Percentiles rank a stretch among this genome's conserved stretches.
Evolutionary conservation across 2,797 vertebrate species (phyloP).

Genomic region (Falco biarmicus): DNA sequence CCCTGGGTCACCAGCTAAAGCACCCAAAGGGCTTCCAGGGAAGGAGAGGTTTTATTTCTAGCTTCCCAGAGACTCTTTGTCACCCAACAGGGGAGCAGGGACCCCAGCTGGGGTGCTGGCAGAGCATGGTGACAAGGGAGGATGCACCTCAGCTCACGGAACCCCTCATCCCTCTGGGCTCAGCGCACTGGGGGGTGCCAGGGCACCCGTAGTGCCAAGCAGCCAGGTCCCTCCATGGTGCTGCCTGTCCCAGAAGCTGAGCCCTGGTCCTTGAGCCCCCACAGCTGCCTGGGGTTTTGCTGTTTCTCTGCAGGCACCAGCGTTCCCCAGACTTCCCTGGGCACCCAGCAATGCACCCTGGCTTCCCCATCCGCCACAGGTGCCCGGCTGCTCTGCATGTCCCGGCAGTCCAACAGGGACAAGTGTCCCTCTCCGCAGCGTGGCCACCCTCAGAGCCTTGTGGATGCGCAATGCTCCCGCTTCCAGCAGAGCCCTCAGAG

Average conservation of each 20-base stretch:
- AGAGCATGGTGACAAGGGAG: background rate
- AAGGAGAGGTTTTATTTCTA: slow-evolving; percentile 28
- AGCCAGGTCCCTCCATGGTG: fast-evolving
- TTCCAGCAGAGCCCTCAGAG: background rate
- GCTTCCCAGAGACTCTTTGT: background rate
- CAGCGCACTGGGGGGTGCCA: fast-evolving
- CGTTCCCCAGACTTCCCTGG: background rate
- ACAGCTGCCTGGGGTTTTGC: background rate
- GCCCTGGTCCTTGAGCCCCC: background rate
- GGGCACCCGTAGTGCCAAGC: background rate
- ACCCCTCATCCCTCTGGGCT: fast-evolving
- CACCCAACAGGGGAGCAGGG: background rate
- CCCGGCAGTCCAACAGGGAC: background rate
- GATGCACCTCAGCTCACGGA: background rate
- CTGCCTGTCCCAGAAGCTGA: background rate
- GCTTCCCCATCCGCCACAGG: fast-evolving
- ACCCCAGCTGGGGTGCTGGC: fast-evolving
- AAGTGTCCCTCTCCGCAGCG: background rate
- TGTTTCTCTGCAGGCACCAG: fast-evolving
- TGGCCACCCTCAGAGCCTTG: background rate
- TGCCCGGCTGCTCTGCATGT: fast-evolving
- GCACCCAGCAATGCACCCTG: background rate
- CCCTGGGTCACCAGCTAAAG: background rate
- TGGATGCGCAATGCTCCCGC: fast-evolving
- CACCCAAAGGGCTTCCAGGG: background rate